Evolutionary conservation across 1,140 invertebrate genomes (phyloP), one percentile per base, ranked within the genome.

Genomic region (Akabosia matsudoensis): DNA sequence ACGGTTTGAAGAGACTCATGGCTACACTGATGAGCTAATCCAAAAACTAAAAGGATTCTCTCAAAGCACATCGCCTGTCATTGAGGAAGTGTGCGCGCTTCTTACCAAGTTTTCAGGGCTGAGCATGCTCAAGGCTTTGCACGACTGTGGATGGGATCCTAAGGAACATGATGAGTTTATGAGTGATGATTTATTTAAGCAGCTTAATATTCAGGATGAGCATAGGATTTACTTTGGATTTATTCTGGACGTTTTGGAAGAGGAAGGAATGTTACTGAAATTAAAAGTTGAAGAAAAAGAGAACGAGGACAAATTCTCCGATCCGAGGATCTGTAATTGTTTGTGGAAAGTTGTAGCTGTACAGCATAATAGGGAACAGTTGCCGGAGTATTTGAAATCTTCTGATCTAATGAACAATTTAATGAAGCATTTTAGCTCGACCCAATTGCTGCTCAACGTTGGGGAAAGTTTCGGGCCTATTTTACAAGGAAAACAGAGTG

Each of bases 121-220:
- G 10, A 7, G 31, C 24, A 67, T 67, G 61, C 61, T 67, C 28
- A 3, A n/a, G 1, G 24, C 24, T 10, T 22, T 67, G 24, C 31
- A 67, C 61, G 10, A 28, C 61, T 67, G 61, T 30, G 61, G 61
- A 2, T 67, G 61, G 61, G 24, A 28, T 0, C 75, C 75, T 1
- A 52, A 76, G 33, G 3, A 10, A 1, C 13, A n/a, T 7, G 24
- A 67, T 4, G 13, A 13, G 7, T 67, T 67, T 30, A 2, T 13
- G 61, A 22, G 7, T 10, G 28, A 67, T 14, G 61, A 4, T 2
- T 31, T 67, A 7, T 30, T 67, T 7, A 28, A 31, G 14, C 1
- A 28, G 61, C 61, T 67, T 30, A n/a, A n/a, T 4, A 67, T 67
- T 7, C 10, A 28, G 7, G 10, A 10, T 31, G 61, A 22, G 24